phyloP scores from a whole-genome alignment of 2,797 vertebrate species.

The Heliangelus exortis region DNA sequence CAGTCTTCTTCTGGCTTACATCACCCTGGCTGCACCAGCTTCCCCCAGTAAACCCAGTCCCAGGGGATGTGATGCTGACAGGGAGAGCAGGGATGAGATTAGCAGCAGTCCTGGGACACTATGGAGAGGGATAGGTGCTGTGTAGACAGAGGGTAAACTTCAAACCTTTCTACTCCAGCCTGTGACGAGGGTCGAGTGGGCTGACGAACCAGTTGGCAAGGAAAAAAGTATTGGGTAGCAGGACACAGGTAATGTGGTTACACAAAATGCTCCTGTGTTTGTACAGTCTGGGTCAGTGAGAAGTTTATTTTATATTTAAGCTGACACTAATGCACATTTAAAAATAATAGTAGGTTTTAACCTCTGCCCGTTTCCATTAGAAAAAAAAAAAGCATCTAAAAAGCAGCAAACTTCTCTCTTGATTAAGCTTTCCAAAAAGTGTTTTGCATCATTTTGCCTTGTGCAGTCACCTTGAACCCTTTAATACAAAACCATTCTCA shows the following conservation, averaged over 20 bases:
- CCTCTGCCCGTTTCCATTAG: neutral
- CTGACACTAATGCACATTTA: neutral
- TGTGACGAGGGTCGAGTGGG: neutral
- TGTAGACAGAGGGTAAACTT: neutral
- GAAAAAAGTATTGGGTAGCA: neutral
- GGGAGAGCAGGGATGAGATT: neutral
- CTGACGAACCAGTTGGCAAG: neutral
- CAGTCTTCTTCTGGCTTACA: accelerated
- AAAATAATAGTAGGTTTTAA: neutral
- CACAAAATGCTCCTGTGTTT: neutral
- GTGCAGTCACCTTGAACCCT: neutral
- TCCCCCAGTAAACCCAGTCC: neutral
- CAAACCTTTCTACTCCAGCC: neutral
- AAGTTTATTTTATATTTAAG: neutral
- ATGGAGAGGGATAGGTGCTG: accelerated
- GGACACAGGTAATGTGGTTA: accelerated
- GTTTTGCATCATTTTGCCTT: neutral
- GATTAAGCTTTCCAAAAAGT: neutral
- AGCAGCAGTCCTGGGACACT: neutral
- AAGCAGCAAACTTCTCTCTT: neutral
- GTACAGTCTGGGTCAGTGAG: neutral
- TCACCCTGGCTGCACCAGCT: neutral
- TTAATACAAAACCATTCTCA: neutral
- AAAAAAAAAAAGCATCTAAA: neutral
- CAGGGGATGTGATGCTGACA: neutral